Evolutionary conservation across 2,797 vertebrate species (phyloP).

Genomic region (Hyperoplus lanceolatus): DNA sequence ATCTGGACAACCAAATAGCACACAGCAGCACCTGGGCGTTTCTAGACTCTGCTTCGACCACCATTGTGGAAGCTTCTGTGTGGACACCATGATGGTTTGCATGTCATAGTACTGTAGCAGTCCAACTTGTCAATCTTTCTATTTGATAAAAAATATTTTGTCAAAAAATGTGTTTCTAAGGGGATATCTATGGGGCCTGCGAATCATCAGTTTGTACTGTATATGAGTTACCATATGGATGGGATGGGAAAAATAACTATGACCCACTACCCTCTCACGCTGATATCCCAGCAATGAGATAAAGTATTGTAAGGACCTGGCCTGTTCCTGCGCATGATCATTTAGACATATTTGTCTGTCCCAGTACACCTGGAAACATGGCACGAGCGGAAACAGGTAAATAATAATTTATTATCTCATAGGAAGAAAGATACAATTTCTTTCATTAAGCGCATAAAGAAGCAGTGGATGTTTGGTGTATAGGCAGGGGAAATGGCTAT

Average conservation of each 20-base stretch:
- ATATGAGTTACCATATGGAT: background rate
- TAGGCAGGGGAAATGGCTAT: conserved; percentile 28
- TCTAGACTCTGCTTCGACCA: conserved; percentile 1
- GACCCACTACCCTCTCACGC: background rate
- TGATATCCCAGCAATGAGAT: conserved; percentile 3
- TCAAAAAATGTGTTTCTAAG: no score
- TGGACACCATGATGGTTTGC: conserved; percentile 7
- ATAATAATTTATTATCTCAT: conserved; percentile 38
- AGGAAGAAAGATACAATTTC: conserved; percentile 36
- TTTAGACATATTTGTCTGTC: conserved; percentile 5
- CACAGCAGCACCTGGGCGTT: conserved; percentile 2
- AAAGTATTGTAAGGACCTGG: background rate
- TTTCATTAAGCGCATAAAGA: conserved; percentile 24
- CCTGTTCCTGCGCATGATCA: background rate
- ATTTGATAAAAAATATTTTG: no score
- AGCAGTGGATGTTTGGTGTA: conserved; percentile 20
- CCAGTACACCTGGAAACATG: conserved; percentile 16
- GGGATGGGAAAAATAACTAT: background rate
- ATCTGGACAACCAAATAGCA: conserved; percentile 18
- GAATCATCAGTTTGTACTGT: no score
- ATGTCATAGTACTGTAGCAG: background rate
- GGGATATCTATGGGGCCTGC: no score
- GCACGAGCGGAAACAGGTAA: conserved; percentile 10
- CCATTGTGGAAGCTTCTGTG: background rate
- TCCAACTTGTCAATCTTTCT: background rate